Percentiles rank a stretch among this genome's conserved stretches.
phyloP scores from a whole-genome alignment of 2,888 invertebrate genomes.

The Harpalus rufipes region DNA sequence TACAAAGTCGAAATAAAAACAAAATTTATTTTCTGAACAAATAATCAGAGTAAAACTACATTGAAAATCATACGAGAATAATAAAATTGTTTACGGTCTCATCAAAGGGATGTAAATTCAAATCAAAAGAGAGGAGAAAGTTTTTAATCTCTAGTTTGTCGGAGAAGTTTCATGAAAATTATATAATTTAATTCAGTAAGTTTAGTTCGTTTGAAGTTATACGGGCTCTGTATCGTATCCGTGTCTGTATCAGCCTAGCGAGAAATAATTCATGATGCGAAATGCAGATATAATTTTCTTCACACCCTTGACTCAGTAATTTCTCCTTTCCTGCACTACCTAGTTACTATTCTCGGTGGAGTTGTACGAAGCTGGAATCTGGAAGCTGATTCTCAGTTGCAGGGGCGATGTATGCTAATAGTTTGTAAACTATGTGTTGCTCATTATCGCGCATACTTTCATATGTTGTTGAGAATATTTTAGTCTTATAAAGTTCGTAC shows the following conservation, averaged over 20 bases:
- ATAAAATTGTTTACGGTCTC: conserved; percentile 13
- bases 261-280: conserved; percentile 48
- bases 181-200: conserved; percentile 44
- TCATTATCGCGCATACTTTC: not conserved
- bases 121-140: conserved; percentile 22
- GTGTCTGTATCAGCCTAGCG: conserved; percentile 4
- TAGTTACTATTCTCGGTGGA: conserved; percentile 15
- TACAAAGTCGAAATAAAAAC: not conserved
- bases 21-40: not conserved
- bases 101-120: conserved; percentile 39
- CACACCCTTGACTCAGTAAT: conserved; percentile 39
- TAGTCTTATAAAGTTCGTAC: not conserved
- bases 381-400: not conserved
- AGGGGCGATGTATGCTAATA: not conserved
- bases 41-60: conserved; percentile 4
- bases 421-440: not conserved
- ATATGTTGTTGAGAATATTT: not conserved
- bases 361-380: conserved; percentile 7
- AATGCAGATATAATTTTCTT: conserved; percentile 51
- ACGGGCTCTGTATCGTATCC: conserved; percentile 13
- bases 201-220: conserved; percentile 33
- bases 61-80: conserved; percentile 25
- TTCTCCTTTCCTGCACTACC: not conserved
- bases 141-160: conserved; percentile 47
- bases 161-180: conserved; percentile 47